Evolutionary conservation across 2,113 vertebrate species (phyloP).

Genomic region (Petrocephalus microphthalmus): DNA sequence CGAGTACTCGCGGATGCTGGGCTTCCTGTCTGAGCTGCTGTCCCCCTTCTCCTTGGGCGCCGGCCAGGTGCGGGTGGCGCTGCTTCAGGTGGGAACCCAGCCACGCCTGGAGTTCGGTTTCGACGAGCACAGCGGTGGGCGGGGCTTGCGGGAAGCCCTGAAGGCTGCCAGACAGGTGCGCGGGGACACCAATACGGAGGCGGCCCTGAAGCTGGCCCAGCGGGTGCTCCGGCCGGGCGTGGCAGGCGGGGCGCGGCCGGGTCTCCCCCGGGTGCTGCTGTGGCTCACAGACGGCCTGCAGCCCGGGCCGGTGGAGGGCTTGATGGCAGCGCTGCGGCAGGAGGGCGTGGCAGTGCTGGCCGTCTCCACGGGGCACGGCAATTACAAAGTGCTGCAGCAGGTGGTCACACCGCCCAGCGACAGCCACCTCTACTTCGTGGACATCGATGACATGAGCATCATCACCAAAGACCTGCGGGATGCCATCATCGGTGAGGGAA

Average conservation of each 20-base stretch:
- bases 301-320: constrained; percentile 71
- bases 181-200: constrained; percentile 87
- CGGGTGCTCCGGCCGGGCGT: constrained; percentile 50
- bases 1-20: constrained; percentile 77
- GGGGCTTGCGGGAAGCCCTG: constrained; percentile 59
- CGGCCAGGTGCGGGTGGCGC: constrained; percentile 69
- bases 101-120: constrained; percentile 83
- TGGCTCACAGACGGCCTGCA: constrained; percentile 92
- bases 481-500: constrained; percentile 72
- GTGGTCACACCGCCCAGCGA: constrained; percentile 73
- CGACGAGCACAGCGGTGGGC: constrained; percentile 44
- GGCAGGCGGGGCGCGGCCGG: constrained; percentile 49
- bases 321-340: constrained; percentile 72
- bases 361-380: constrained; percentile 80
- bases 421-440: constrained; percentile 80
- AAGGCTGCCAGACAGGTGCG: constrained; percentile 62
- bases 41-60: constrained; percentile 73
- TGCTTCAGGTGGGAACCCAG: constrained; percentile 80
- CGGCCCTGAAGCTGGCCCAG: constrained; percentile 66
- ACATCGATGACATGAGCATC: constrained; percentile 83
- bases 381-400: constrained; percentile 69
- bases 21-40: constrained; percentile 79
- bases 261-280: constrained; percentile 81
- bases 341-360: constrained; percentile 78
- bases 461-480: constrained; percentile 72